Base-by-base conservation (phyloP, 2,888 invertebrate genomes). In the Anthophora plumipes region DNA sequence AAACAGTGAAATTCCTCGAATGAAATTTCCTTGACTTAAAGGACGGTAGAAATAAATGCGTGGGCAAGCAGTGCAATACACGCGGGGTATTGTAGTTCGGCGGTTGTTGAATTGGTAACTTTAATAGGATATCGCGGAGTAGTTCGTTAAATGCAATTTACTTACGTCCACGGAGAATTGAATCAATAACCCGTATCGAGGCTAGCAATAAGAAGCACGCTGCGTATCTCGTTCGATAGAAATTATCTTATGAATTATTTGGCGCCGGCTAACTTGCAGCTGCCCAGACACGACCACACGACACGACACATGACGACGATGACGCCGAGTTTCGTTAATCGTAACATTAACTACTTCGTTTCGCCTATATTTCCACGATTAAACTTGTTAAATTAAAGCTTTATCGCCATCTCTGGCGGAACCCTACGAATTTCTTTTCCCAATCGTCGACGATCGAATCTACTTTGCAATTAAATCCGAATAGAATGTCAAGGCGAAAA, bases 131-230 rank as follows among this genome's bases (percentile, higher is more conserved):
- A 41, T 39, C 25, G 52, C 60, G 46, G 43, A 50, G 59, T 50
- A 22, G 52, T 60, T 77, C 41, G 61, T 79, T 68, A 52, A 50
- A 75, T 25, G 50, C 59, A 82, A 81, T 63, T 68, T 57, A 50
- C 48, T 81, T 54, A 46, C 22, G 79, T 76, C 54, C 39, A 14
- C 60, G 46, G 41, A 69, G 85, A 84, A 81, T 81, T 70, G 74
- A 77, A 48, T 20, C 77, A 84, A 84, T 81, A 81, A 69, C 55
- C 59, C 61, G 46, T 77, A 72, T 69, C 85, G 77, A 22, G 69
- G 64, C 55, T 64, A 63, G 20, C 54, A n/a, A 52, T 43, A 57
- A 77, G 70, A 70, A 63, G 31, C 60, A 60, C 75, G 50, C 14
- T 50, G 50, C 66, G 72, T 66, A 66, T 67, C 31, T 69, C 54